Evolutionary conservation across 2,113 vertebrate genomes (phyloP), one percentile per base, ranked within the genome.

Genomic region (Ascaphus truei): DNA sequence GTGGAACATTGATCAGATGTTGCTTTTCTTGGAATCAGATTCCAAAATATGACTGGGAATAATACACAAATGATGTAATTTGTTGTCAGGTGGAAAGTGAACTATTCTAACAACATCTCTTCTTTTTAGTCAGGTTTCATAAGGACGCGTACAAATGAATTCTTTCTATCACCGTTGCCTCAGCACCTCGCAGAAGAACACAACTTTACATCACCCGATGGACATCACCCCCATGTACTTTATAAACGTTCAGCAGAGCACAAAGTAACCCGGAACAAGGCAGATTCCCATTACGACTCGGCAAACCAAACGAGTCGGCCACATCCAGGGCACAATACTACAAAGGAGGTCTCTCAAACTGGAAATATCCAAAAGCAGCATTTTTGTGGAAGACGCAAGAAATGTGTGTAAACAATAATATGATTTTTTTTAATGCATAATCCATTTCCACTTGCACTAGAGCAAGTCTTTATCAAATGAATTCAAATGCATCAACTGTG

Each of bases 401-500:
- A 98, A 97, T 95, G 97, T 99, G 96, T 98, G 97, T 98, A 95
- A 96, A 95, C 93, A 90, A 94, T 91, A 89, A 83, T 87, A n/a
- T 84, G 84, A 85, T 75, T 86, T 82, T 64, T 79, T 83, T 80
- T 63, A 51, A 72, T 63, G 80, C 52, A 58, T 34, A 7, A 13
- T n/a, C n/a, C n/a, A n/a, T n/a, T n/a, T n/a, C n/a, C n/a, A n/a
- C n/a, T n/a, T n/a, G n/a, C n/a, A n/a, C n/a, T n/a, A n/a, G n/a
- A n/a, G n/a, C n/a, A n/a, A n/a, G n/a, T n/a, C n/a, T n/a, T n/a
- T n/a, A n/a, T n/a, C n/a, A n/a, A n/a, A n/a, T n/a, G n/a, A n/a
- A n/a, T n/a, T n/a, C n/a, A n/a, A n/a, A n/a, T n/a, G n/a, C n/a
- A n/a, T n/a, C n/a, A n/a, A n/a, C n/a, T n/a, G n/a, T n/a, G n/a